phyloP scores from a whole-genome alignment of 2,888 invertebrate genomes.

The Phytoseiulus persimilis region DNA sequence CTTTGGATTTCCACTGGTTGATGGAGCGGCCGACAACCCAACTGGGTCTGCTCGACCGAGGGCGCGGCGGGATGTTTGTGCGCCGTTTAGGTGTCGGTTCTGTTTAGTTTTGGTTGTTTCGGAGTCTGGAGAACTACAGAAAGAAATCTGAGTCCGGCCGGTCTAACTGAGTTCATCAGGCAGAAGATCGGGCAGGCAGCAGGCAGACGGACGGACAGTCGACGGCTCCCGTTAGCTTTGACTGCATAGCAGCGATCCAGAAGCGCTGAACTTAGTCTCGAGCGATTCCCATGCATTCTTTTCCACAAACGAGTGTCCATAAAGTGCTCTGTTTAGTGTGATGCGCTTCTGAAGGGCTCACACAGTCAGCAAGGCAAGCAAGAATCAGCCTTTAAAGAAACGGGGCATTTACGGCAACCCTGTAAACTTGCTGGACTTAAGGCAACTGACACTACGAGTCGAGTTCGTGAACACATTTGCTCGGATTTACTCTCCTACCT shows the following conservation, averaged over 20 bases:
- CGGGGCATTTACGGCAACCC: not conserved
- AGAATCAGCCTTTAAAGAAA: not conserved
- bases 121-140: not conserved
- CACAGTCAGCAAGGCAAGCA: not conserved
- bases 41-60: not conserved
- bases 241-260: not conserved
- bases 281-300: not conserved
- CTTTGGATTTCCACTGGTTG: not conserved
- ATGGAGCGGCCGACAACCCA: not conserved
- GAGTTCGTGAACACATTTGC: not conserved
- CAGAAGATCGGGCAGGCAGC: not conserved
- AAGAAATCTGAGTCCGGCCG: not conserved
- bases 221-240: not conserved
- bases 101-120: not conserved
- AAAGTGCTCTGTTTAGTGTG: constrained; percentile 5
- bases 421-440: not conserved
- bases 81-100: not conserved
- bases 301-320: not conserved
- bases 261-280: not conserved
- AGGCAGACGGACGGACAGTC: not conserved
- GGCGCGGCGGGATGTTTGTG: not conserved
- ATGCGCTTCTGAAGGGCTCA: not conserved
- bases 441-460: not conserved
- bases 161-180: not conserved
- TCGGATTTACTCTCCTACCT: not conserved